Percentiles rank a stretch among this genome's conserved stretches.
These are phyloP conservation scores for Ornithoptera alexandrae DNA, from an alignment of 2,888 invertebrate species.

Conservation along the genomic window DNA sequence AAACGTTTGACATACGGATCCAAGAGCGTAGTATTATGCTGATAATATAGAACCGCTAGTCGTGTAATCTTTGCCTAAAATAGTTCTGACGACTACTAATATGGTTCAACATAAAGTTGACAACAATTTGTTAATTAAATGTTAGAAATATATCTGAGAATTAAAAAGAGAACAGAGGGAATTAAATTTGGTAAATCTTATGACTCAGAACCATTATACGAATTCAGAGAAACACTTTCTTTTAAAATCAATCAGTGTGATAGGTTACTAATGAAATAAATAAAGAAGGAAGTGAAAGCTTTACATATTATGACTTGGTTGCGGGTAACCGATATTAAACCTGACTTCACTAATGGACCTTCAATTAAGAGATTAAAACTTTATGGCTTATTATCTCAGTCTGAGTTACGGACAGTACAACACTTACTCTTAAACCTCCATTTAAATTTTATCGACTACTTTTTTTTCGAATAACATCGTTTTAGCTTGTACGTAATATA, in stretches of 20 bases:
- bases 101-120: background rate
- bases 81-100: background rate
- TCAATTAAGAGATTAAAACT: conserved; percentile 20
- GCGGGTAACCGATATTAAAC: conserved; percentile 3
- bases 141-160: background rate
- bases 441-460: background rate
- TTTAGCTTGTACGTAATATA: background rate
- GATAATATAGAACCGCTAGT: background rate
- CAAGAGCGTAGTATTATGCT: too few relatives aligned
- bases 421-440: background rate
- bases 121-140: background rate
- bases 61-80: background rate
- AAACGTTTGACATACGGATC: too few relatives aligned
- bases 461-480: background rate
- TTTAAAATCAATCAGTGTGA: conserved; percentile 21
- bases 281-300: conserved; percentile 15
- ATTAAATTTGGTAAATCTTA: background rate
- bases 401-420: background rate
- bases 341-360: conserved; percentile 6
- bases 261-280: conserved; percentile 17
- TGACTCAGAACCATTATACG: conserved; percentile 26
- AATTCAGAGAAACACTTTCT: conserved; percentile 32
- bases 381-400: conserved; percentile 19
- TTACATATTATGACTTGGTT: conserved; percentile 1
- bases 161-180: conserved; percentile 13